Evolutionary conservation across 1,140 invertebrate genomes (phyloP).

Genomic region (Vanessa atalanta): DNA sequence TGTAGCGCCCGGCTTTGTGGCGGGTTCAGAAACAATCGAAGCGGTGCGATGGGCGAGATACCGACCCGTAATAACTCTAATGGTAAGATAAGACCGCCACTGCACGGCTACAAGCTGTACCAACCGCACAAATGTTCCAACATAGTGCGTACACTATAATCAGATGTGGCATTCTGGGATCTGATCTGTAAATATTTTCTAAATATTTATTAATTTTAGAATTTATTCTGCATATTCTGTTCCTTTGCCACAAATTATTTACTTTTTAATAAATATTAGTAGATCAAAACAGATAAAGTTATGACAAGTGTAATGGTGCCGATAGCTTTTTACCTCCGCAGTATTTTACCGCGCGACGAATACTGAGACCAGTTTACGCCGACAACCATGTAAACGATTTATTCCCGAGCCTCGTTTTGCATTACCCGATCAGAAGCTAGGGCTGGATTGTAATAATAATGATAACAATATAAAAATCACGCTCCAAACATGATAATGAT

Average conservation of each 20-base stretch:
- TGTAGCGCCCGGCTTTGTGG: conserved; percentile 66
- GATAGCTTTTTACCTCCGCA: conserved; percentile 56
- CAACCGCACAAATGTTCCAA: conserved; percentile 56
- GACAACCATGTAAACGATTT: conserved; percentile 80
- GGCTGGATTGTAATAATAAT: conserved; percentile 48
- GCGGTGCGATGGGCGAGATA: conserved; percentile 77
- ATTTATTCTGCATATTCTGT: not conserved
- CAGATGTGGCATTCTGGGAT: conserved; percentile 50
- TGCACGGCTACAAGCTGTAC: conserved; percentile 56
- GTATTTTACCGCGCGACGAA: conserved; percentile 46
- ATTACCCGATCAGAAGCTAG: conserved; percentile 74
- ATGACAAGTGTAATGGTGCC: conserved; percentile 15
- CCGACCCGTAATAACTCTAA: conserved; percentile 76
- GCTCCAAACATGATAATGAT: not conserved
- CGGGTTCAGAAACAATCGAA: conserved; percentile 77
- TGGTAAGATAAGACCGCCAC: conserved; percentile 76
- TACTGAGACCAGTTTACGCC: conserved; percentile 77
- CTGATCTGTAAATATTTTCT: not conserved
- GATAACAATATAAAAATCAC: not conserved
- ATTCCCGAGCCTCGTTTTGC: conserved; percentile 76
- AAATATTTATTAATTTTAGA: not conserved
- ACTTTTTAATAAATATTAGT: not conserved
- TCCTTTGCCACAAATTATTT: no score
- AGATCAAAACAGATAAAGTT: not conserved
- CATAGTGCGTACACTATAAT: conserved; percentile 51